phyloP scores from a whole-genome alignment of 2,888 invertebrate genomes.

The Ennomos quercinarius region DNA sequence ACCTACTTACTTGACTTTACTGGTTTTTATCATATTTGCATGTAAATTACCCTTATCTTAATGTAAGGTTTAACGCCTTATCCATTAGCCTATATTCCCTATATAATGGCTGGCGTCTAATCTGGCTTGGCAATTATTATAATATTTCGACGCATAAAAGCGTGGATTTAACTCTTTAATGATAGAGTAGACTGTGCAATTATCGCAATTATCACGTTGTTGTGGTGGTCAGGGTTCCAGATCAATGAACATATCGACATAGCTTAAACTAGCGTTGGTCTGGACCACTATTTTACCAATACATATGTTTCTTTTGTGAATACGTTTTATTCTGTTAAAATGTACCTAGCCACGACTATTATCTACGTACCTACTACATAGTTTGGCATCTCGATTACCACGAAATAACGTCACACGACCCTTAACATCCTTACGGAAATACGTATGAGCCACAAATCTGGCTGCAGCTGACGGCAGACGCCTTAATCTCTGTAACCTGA shows the following conservation, averaged over 20 bases:
- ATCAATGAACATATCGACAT: no score
- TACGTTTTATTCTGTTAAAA: no score
- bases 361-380: no score
- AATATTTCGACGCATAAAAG: slow-evolving; percentile 18
- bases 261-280: no score
- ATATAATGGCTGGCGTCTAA: slow-evolving; percentile 20
- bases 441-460: slow-evolving; percentile 40
- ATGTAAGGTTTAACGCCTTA: slow-evolving; percentile 28
- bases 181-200: slow-evolving; percentile 7
- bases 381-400: no score
- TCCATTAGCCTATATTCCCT: slow-evolving; percentile 24
- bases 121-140: slow-evolving; percentile 13
- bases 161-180: slow-evolving; percentile 18
- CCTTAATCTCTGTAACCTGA: slow-evolving; percentile 46
- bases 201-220: slow-evolving; percentile 13
- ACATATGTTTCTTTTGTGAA: no score
- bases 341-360: no score
- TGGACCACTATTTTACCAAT: no score
- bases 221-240: not conserved
- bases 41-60: slow-evolving; percentile 21
- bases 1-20: slow-evolving; percentile 20
- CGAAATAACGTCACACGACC: not conserved
- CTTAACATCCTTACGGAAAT: slow-evolving; percentile 29
- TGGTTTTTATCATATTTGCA: slow-evolving; percentile 22
- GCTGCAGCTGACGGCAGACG: slow-evolving; percentile 33